These are phyloP conservation scores for Rhadinocentrus ornatus DNA, from an alignment of 2,797 vertebrate species.

Conservation along the genomic window DNA sequence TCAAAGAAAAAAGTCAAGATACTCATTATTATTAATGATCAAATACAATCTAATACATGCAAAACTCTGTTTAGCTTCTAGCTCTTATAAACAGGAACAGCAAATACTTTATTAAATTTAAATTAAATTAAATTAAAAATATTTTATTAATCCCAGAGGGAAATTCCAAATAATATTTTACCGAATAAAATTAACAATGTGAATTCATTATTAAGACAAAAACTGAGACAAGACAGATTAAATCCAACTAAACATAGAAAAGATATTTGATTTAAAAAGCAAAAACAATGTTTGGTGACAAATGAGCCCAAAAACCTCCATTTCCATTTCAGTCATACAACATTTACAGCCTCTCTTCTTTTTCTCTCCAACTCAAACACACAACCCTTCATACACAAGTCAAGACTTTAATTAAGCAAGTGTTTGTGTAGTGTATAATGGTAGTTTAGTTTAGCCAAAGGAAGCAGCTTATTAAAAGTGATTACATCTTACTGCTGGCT, in stretches of 20 bases:
- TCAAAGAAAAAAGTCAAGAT: too few species aligned
- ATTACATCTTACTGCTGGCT: constrained; percentile 69
- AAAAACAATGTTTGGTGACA: background rate
- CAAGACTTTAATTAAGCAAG: constrained; percentile 67
- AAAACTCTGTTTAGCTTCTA: background rate
- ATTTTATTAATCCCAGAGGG: too few species aligned
- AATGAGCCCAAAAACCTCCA: background rate
- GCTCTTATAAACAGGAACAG: background rate
- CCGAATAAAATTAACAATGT: background rate
- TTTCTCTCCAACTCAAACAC: constrained; percentile 24
- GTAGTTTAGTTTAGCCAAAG: constrained; percentile 69
- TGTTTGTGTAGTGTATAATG: constrained; percentile 72
- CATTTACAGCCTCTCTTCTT: constrained; percentile 16
- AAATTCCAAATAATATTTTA: too few species aligned
- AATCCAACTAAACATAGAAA: background rate
- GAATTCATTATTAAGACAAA: background rate
- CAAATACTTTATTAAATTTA: background rate
- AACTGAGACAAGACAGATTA: background rate
- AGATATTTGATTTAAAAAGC: background rate
- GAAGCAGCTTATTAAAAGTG: constrained; percentile 77
- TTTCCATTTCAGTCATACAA: constrained; percentile 14
- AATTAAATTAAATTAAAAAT: too few species aligned
- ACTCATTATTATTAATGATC: background rate
- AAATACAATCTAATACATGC: background rate
- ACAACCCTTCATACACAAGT: constrained; percentile 19